Base-by-base conservation (phyloP, 2,113 vertebrate genomes). In the Recurvirostra avosetta region DNA sequence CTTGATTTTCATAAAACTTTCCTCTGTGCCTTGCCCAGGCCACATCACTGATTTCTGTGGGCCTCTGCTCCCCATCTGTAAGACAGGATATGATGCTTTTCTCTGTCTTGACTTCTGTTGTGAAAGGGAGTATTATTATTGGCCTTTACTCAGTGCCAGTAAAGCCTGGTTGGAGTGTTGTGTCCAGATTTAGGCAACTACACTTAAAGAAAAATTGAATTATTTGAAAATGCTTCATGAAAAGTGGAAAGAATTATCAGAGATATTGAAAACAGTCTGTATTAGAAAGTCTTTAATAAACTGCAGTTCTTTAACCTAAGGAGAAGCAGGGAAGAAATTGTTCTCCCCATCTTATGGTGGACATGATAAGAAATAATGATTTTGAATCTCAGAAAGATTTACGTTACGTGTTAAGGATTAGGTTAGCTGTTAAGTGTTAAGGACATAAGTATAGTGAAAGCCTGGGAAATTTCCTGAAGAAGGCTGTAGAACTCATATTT, bases 41-140 rank as follows among this genome's bases (percentile, higher is more conserved):
- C 16, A 40, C 11, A 41, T 10, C 0, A 0, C 4, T 40, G 5
- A n/a, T n/a, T 7, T 75, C 38, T 41, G 18, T 25, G 11, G 5
- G 12, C 8, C 4, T 70, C 30, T 63, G 38, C 15, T 91, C 18
- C 9, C 25, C 14, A 21, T 17, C 26, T 55, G 20, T 65, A 47
- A 86, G 20, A 38, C 2, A 63, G 26, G 2, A 10, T 18, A 49
- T 50, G 5, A 89, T 5, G 17, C 0, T 16, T 78, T 63, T 47
- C 72, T 74, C 27, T 78, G 10, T 65, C 47, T 63, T 78, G 22
- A 49, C 20, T 81, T 85, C 14, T 41, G 4, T 19, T 87, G 5
- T 61, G 26, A 67, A 56, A 74, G 4, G 8, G 4, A 32, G 45
- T 32, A 17, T 71, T 67, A 71, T 36, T 85, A 8, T 58, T 78